Conservation (phyloP, 2,797 vertebrate species). For the Fundulus diaphanus region DNA sequence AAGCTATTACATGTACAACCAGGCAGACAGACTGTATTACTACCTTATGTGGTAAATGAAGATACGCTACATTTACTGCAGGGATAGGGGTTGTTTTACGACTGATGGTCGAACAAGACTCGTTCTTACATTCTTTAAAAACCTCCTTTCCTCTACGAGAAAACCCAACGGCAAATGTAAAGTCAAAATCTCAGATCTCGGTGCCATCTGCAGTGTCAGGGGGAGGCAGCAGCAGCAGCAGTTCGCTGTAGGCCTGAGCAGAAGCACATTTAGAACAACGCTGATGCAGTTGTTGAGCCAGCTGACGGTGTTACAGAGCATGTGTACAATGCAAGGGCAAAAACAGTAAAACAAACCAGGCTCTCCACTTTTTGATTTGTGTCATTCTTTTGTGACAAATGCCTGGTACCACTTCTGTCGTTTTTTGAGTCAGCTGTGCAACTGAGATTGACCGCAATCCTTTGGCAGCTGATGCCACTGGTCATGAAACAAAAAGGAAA, state of each 20-base stretch:
- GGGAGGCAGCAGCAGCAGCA: conserved; percentile 75
- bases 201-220: too few relatives aligned
- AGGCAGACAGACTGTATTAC: too few relatives aligned
- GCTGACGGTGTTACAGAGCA: conserved; percentile 89
- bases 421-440: not conserved
- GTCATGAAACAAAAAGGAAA: not conserved
- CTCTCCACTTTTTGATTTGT: conserved; percentile 71
- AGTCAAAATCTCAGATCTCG: too few relatives aligned
- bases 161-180: too few relatives aligned
- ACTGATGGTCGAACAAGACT: too few relatives aligned
- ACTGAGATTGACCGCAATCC: not conserved
- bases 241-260: conserved; percentile 85
- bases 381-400: conserved; percentile 46
- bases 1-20: too few relatives aligned
- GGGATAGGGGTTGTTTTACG: too few relatives aligned
- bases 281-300: conserved; percentile 93
- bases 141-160: too few relatives aligned
- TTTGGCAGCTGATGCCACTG: not conserved
- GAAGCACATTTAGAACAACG: conserved; percentile 87
- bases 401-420: not conserved
- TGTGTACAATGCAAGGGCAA: conserved; percentile 86
- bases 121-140: too few relatives aligned
- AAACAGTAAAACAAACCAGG: conserved; percentile 89
- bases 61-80: too few relatives aligned
- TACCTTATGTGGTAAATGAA: too few relatives aligned